phyloP scores from a whole-genome alignment of 2,113 vertebrate species.

The Sylvia atricapilla region DNA sequence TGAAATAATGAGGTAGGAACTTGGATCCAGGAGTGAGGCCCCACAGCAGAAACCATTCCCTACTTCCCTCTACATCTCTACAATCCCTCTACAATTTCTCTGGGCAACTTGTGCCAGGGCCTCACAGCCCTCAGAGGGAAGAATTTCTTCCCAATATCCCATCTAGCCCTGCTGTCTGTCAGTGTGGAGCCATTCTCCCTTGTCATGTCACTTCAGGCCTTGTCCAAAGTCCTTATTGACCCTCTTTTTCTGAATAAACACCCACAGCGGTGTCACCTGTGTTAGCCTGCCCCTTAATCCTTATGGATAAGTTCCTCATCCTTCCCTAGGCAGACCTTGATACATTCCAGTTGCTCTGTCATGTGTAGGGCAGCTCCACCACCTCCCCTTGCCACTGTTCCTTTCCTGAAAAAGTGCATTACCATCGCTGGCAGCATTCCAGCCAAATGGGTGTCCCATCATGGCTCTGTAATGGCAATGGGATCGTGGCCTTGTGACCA shows the following conservation, averaged over 20 bases:
- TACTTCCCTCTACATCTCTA: background rate
- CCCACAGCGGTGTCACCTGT: background rate
- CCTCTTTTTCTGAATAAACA: background rate
- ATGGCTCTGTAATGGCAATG: background rate
- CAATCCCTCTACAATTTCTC: background rate
- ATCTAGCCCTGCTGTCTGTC: background rate
- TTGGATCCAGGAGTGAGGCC: background rate
- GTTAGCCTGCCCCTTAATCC: background rate
- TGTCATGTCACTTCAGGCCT: background rate
- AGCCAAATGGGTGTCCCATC: background rate
- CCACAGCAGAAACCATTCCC: background rate
- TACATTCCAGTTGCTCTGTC: background rate
- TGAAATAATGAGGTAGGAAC: constrained; percentile 91
- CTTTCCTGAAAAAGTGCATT: background rate
- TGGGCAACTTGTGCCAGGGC: background rate
- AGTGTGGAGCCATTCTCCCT: background rate
- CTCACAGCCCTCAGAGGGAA: background rate
- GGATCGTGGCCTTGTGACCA: background rate
- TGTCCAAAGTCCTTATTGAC: background rate
- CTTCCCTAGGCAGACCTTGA: background rate
- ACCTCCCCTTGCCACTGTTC: background rate
- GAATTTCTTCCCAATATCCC: background rate
- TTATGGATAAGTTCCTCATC: background rate
- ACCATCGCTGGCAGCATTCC: background rate
- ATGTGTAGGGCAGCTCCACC: background rate